Base-by-base conservation (phyloP, 1,140 invertebrate species). In the Zaprionus davidi region DNA sequence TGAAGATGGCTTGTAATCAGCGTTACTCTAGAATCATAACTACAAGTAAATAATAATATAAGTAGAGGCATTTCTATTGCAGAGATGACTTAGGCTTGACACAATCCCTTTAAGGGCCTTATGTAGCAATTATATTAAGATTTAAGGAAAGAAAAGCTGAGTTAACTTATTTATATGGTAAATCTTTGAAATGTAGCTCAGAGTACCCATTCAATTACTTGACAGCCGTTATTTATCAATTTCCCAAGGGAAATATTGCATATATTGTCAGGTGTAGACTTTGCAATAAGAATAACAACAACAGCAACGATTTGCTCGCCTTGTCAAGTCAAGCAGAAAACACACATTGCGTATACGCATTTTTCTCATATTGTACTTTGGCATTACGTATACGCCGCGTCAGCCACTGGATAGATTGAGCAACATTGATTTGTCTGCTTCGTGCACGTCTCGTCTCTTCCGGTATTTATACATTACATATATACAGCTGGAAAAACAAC, bases 361-460 rank as follows among this genome's bases (percentile, higher is more conserved):
- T 73, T 15, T 38, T 13, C 36, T 60, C 31, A 34, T 34, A 71
- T 71, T 55, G 34, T 38, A 55, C 11, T 55, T 9, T 15, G 51
- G 63, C 58, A 79, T 83, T 83, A 69, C 81, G 81, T 64, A 84
- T 85, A 85, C 79, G 82, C 71, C 59, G 53, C 62, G 74, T 11
- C 26, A 63, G 34, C 44, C 70, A 15, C 22, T 64, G 66, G 51
- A 44, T 31, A 34, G 26, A 65, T 74, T 46, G 65, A 24, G 20
- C 58, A 80, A 85, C 82, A 75, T 78, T 77, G 49, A 44, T 56
- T 20, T n/a, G n/a, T 26, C 22, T 11, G 44, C 44, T 58, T 34
- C 31, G 31, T 34, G 31, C 31, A 34, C 31, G 31, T 34, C 31
- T 9, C 46, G 56, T 46, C 53, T 78, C 79, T 86, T 86, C 83